These are phyloP conservation scores for Ciconia stormi DNA, from an alignment of 2,113 vertebrate species.

Conservation along the genomic window DNA sequence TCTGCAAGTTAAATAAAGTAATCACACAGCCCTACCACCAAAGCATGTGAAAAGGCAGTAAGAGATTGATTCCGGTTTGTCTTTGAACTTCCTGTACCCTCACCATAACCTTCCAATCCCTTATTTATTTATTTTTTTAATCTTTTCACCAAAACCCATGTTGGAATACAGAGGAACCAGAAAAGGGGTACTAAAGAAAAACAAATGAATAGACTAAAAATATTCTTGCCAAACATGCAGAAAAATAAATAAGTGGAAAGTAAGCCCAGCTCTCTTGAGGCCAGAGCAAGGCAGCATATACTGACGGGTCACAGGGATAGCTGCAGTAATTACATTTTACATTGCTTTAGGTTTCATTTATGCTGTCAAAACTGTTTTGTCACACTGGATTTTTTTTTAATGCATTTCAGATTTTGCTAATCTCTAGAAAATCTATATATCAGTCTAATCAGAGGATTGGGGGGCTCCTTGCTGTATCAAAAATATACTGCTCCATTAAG, in stretches of 20 bases:
- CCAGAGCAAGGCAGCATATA: not conserved
- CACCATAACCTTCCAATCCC: not conserved
- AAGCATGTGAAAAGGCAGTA: not conserved
- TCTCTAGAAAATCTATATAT: slow-evolving; percentile 59
- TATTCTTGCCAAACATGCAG: slow-evolving; percentile 27
- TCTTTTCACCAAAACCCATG: not conserved
- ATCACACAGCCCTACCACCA: not conserved
- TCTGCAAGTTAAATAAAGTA: not conserved
- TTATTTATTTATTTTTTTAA: not conserved
- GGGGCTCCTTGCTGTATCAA: slow-evolving; percentile 50
- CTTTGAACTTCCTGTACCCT: not conserved
- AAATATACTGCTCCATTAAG: slow-evolving; percentile 66
- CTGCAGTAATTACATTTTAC: slow-evolving; percentile 64
- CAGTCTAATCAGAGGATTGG: slow-evolving; percentile 57
- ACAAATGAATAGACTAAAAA: slow-evolving; percentile 21
- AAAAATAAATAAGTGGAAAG: slow-evolving; percentile 38
- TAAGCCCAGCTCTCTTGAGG: slow-evolving; percentile 20
- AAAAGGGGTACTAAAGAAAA: not conserved
- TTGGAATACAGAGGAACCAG: not conserved
- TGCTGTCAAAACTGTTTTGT: slow-evolving; percentile 67
- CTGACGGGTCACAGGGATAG: slow-evolving; percentile 9
- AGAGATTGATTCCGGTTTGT: slow-evolving; percentile 36
- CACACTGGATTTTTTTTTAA: slow-evolving; percentile 64
- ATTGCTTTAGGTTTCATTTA: slow-evolving; percentile 57
- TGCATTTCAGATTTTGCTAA: slow-evolving; percentile 67